Evolutionary conservation across 2,113 vertebrate species (phyloP), one percentile per base, ranked within the genome.

Genomic region (Brachirus orientalis): DNA sequence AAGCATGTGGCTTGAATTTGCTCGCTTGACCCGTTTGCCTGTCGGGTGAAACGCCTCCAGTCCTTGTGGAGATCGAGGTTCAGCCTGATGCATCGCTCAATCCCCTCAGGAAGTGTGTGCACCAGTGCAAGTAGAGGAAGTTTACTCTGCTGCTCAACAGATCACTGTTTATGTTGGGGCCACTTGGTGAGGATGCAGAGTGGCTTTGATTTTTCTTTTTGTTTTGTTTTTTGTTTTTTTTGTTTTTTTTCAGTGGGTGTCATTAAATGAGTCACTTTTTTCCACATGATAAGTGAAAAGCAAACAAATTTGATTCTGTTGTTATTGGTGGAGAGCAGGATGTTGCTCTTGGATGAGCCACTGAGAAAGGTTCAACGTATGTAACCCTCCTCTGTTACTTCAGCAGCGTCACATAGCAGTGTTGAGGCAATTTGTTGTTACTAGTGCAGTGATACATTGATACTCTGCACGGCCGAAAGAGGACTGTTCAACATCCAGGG

Each of bases 141-240:
- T 91, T 88, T 85, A 86, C 63, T 71, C 83, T 82, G 71, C 70
- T 65, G 87, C 75, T 81, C 62, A 81, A 77, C 66, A 84, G 80
- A 83, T 82, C 68, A 19, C 68, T 92, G 89, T 92, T 93, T 92
- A 84, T 79, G 82, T 79, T 87, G 85, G 84, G 82, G 83, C 79
- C 76, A 54, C 82, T 69, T 74, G 54, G 52, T 43, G 33, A 62
- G 62, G 63, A 81, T 64, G 70, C 43, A 33, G 47, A 66, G 74
- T 44, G 37, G 62, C 70, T 75, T 64, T 69, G 47, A 62, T 52
- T 76, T 66, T 50, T 43, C 46, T 52, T 37, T 46, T 18, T 17
- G 50, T 44, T 52, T 17, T 54, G 1, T 36, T 7, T 37, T 45
- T 8, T 7, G 10, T 3, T 36, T 8, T 60, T n/a, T 61, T 59